These are phyloP conservation scores for Panagrolaimus sp. DNA, from an alignment of 1,140 invertebrate genomes.

Conservation along the genomic window DNA sequence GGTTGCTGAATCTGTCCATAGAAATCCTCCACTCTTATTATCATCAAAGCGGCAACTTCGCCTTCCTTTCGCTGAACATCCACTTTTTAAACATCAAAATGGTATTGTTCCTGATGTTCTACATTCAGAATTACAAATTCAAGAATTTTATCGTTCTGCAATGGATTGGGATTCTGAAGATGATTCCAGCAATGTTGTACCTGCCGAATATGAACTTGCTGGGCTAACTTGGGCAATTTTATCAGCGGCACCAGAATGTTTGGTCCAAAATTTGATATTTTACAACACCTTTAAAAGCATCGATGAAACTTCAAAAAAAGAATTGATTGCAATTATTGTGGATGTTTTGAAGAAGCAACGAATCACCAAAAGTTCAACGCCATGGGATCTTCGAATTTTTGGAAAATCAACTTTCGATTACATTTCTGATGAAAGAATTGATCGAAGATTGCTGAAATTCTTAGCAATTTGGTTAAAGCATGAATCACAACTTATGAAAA, in stretches of 20 bases:
- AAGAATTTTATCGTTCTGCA: too few relatives aligned
- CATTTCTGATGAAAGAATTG: not conserved
- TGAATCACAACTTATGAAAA: not conserved
- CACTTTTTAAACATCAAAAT: not conserved
- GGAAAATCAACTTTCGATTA: not conserved
- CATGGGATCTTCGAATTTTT: constrained; percentile 4
- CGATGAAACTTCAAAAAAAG: not conserved
- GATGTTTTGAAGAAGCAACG: not conserved
- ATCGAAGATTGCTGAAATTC: not conserved
- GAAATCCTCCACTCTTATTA: not conserved
- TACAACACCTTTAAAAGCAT: not conserved
- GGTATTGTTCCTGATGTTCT: not conserved
- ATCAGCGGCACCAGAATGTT: not conserved
- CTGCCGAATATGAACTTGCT: not conserved
- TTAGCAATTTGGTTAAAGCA: not conserved
- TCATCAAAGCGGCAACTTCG: not conserved
- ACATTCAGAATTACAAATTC: not conserved
- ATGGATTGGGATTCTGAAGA: not conserved
- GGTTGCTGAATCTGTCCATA: not conserved
- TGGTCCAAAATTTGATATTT: not conserved
- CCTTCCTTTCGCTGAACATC: not conserved
- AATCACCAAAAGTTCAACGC: not conserved
- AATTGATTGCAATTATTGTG: not conserved
- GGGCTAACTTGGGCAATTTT: not conserved
- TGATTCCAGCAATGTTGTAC: not conserved